A percentile compares a stretch with the other conserved stretches of the same genome.
phyloP scores from a whole-genome alignment of 1,140 invertebrate species.

The Neoseiulus cucumeris region DNA sequence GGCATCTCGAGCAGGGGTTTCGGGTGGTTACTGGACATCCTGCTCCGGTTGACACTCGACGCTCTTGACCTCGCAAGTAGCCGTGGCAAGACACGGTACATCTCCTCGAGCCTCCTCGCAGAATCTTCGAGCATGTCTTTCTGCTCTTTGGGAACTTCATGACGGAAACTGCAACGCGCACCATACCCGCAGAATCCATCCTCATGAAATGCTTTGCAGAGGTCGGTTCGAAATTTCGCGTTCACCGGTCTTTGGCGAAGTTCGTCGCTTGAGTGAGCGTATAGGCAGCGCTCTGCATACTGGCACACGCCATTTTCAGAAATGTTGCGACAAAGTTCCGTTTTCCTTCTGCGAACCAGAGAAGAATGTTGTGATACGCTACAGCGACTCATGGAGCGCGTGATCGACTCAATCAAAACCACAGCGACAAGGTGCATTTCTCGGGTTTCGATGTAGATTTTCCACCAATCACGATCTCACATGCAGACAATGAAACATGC shows the following conservation, averaged over 20 bases:
- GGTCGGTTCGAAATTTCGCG: neutral
- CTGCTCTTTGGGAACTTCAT: neutral
- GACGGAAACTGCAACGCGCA: neutral
- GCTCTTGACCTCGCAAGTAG: too few relatives aligned
- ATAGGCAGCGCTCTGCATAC: neutral
- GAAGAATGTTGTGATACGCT: neutral
- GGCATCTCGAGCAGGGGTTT: too few relatives aligned
- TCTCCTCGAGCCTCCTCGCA: too few relatives aligned
- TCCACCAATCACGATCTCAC: too few relatives aligned
- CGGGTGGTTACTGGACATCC: too few relatives aligned
- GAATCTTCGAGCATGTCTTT: neutral
- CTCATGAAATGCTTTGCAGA: neutral
- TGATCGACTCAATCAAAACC: too few relatives aligned
- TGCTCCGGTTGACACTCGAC: too few relatives aligned
- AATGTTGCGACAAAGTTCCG: neutral
- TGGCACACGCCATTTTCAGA: neutral
- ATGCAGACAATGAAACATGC: too few relatives aligned
- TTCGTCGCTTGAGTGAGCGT: neutral
- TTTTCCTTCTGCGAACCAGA: slow-evolving; percentile 3
- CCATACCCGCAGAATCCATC: slow-evolving; percentile 1
- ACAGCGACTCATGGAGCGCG: too few relatives aligned
- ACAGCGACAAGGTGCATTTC: too few relatives aligned
- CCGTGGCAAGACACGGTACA: too few relatives aligned
- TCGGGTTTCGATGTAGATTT: too few relatives aligned
- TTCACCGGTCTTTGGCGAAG: neutral